Evolutionary conservation across 1,140 invertebrate genomes (phyloP).

Genomic region (Dermatophagoides farinae): DNA sequence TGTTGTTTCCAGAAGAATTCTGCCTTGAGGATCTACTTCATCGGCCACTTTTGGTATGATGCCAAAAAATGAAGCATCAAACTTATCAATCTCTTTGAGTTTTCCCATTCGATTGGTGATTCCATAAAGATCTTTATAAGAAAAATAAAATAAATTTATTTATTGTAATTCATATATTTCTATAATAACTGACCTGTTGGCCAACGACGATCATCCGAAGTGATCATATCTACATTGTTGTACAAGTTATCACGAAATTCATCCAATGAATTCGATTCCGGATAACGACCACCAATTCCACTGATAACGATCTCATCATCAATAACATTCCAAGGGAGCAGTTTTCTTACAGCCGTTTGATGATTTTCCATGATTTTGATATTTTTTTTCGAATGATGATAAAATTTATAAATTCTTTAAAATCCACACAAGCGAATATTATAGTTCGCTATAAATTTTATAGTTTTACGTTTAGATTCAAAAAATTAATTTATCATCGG

Average conservation of each 20-base stretch:
- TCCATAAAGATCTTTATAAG: background rate
- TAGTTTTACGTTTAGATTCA: background rate
- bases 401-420: too few relatives aligned
- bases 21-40: slow-evolving; percentile 55
- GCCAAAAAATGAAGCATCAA: slow-evolving; percentile 13
- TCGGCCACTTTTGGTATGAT: slow-evolving; percentile 9
- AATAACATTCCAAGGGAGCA: background rate
- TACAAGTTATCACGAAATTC: slow-evolving; percentile 72
- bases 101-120: slow-evolving; percentile 11
- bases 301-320: slow-evolving; percentile 60
- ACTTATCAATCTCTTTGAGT: slow-evolving; percentile 13
- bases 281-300: slow-evolving; percentile 70
- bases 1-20: slow-evolving; percentile 69
- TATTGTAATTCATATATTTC: background rate
- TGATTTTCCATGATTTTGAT: background rate
- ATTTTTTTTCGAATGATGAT: too few relatives aligned
- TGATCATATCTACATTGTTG: slow-evolving; percentile 65
- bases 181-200: slow-evolving; percentile 8
- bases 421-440: too few relatives aligned
- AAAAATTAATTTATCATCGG: too few relatives aligned
- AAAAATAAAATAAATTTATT: background rate
- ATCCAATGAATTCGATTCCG: slow-evolving; percentile 62
- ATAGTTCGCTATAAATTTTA: background rate
- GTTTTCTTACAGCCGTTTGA: background rate
- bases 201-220: slow-evolving; percentile 63